Evolutionary conservation across 2,113 vertebrate species (phyloP).

Genomic region (Mugil cephalus): DNA sequence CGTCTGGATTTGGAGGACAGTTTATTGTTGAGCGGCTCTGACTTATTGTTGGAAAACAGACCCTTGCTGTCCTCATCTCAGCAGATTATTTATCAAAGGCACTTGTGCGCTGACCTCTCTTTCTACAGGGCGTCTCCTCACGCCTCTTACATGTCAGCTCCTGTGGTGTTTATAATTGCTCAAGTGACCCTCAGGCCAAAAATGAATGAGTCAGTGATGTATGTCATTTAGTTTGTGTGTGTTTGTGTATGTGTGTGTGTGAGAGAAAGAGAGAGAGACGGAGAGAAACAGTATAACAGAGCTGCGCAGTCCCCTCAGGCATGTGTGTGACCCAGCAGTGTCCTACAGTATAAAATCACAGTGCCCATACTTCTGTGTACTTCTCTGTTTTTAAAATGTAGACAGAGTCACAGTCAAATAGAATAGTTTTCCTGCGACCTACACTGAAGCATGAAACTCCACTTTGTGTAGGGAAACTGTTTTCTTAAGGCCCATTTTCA

Average conservation of each 20-base stretch:
- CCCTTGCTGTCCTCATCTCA: background rate
- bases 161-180: constrained; percentile 55
- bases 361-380: background rate
- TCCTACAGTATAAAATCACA: constrained; percentile 35
- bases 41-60: constrained; percentile 10
- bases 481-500: background rate
- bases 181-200: constrained; percentile 35
- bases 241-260: constrained; percentile 9
- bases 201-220: constrained; percentile 60
- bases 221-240: constrained; percentile 19
- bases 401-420: no score
- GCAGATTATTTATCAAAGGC: constrained; percentile 46
- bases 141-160: constrained; percentile 41
- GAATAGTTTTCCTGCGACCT: background rate
- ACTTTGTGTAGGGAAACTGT: constrained; percentile 36
- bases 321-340: constrained; percentile 26
- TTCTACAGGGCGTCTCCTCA: constrained; percentile 12
- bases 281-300: background rate
- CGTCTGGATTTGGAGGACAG: background rate
- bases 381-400: background rate
- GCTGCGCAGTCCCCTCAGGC: constrained; percentile 34
- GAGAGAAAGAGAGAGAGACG: constrained; percentile 3
- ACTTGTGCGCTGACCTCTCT: constrained; percentile 32
- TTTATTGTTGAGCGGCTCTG: constrained; percentile 9
- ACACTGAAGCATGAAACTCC: constrained; percentile 31